phyloP scores from a whole-genome alignment of 2,797 vertebrate species.

The Scolopax bukidnonensis region DNA sequence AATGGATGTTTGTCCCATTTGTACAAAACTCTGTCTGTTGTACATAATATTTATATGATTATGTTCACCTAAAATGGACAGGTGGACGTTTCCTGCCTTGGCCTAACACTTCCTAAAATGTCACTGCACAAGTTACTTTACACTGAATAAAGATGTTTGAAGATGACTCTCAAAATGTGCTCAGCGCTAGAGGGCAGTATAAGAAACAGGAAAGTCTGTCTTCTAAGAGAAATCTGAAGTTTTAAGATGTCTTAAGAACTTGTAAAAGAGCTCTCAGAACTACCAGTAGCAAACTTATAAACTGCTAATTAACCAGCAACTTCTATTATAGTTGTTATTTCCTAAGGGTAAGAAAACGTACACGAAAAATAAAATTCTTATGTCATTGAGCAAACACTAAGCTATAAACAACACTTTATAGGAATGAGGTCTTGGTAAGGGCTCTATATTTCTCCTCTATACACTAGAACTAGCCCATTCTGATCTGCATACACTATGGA shows the following conservation, averaged over 20 bases:
- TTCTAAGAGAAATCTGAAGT: not conserved
- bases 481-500: not conserved
- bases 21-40: not conserved
- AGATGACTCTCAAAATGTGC: not conserved
- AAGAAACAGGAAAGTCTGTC: not conserved
- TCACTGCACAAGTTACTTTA: not conserved
- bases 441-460: not conserved
- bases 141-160: not conserved
- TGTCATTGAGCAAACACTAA: not conserved
- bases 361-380: not conserved
- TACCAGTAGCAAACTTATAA: not conserved
- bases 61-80: not conserved
- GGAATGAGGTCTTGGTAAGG: not conserved
- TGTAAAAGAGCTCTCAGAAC: not conserved
- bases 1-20: not conserved
- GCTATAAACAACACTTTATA: not conserved
- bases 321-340: not conserved
- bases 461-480: not conserved
- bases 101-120: not conserved
- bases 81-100: not conserved
- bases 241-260: not conserved
- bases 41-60: not conserved
- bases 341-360: not conserved
- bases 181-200: slow-evolving; percentile 14
- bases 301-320: not conserved